A percentile compares a stretch with the other conserved stretches of the same genome.
phyloP scores from a whole-genome alignment of 2,113 vertebrate genomes.

The cat (Felis catus) region F.catus_Fca126_mat1.0 CM031419.1:181045501-181046000 shows the following conservation, averaged over 20 bases:
- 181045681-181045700: neutral
- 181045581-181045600: neutral
- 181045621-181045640: neutral
- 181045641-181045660: neutral
- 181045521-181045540: neutral
- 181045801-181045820: neutral
- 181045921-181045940: neutral
- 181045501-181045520: neutral
- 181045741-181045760: too few species aligned
- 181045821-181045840: neutral
- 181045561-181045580: neutral
- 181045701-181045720: neutral
- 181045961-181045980: slow-evolving; percentile 64
- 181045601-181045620: neutral
- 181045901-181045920: neutral
- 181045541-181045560: neutral
- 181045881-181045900: neutral
- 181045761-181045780: fast-evolving
- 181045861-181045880: neutral
- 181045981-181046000: slow-evolving; percentile 53
- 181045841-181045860: neutral
- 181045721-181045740: neutral
- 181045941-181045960: neutral
- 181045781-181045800: fast-evolving
- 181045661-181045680: neutral